Conservation (phyloP, 2,888 invertebrate species). For the Andrena chrysosceles region DNA sequence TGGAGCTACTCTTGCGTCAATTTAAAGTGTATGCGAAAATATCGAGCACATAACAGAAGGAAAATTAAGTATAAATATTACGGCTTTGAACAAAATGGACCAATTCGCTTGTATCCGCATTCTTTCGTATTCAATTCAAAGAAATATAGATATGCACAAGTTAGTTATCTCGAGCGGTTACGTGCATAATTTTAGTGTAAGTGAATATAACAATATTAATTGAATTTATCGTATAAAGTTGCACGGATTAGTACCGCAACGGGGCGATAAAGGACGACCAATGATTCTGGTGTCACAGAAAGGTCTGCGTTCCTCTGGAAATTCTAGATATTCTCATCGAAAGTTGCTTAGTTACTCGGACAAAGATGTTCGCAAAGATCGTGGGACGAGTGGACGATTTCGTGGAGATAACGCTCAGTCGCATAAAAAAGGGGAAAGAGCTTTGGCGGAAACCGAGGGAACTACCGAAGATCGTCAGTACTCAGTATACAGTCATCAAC, state of each 20-base stretch:
- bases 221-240: constrained; percentile 3
- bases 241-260: neutral
- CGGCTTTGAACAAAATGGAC: neutral
- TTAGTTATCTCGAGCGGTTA: neutral
- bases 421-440: neutral
- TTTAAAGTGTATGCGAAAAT: neutral
- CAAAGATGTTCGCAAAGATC: neutral
- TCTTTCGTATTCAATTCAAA: neutral
- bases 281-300: neutral
- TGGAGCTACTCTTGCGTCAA: neutral
- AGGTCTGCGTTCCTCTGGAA: neutral
- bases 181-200: neutral
- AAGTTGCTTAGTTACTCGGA: constrained; percentile 49
- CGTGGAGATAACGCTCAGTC: neutral
- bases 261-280: neutral
- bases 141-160: neutral
- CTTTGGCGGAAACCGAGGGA: neutral
- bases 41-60: neutral
- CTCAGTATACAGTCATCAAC: no score
- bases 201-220: constrained; percentile 9
- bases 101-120: neutral
- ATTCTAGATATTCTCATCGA: constrained; percentile 29
- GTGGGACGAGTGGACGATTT: neutral
- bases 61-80: constrained; percentile 4
- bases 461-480: constrained; percentile 16